Conservation (phyloP, 2,113 vertebrate species). For the Microcebus griseorufus region DNA sequence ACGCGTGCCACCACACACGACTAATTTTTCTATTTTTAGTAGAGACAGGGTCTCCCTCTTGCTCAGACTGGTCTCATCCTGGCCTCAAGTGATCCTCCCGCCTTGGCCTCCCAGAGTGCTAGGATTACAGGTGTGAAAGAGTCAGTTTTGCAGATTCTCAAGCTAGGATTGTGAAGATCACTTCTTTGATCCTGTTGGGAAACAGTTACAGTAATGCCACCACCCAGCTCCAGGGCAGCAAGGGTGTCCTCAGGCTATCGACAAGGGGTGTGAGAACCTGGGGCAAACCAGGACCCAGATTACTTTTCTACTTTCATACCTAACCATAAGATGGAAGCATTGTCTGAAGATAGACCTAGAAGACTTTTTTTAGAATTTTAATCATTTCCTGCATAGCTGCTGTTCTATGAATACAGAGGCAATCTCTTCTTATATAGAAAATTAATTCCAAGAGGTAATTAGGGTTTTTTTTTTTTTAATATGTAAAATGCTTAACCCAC, state of each 20-base stretch:
- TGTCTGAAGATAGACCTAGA: background rate
- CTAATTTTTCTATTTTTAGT: no score
- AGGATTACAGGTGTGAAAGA: background rate
- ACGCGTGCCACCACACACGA: no score
- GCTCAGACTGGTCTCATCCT: no score
- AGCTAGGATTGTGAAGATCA: background rate
- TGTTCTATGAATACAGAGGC: background rate
- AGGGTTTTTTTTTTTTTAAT: background rate
- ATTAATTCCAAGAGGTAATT: slow-evolving; percentile 21
- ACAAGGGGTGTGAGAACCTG: background rate
- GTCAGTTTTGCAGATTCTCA: background rate
- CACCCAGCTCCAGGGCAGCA: background rate
- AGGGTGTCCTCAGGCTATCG: background rate
- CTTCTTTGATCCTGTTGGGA: background rate
- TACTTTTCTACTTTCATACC: background rate
- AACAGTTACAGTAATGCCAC: background rate
- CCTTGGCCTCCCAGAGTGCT: no score
- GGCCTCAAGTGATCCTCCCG: no score
- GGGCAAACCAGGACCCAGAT: background rate
- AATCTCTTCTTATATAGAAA: background rate
- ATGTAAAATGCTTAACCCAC: background rate
- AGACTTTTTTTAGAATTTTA: background rate
- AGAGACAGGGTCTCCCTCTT: no score
- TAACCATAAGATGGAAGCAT: slow-evolving; percentile 5
- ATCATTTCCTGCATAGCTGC: background rate